Evolutionary conservation across 2,797 vertebrate genomes (phyloP).

Genomic region (Hydrocynus forskahlii): DNA sequence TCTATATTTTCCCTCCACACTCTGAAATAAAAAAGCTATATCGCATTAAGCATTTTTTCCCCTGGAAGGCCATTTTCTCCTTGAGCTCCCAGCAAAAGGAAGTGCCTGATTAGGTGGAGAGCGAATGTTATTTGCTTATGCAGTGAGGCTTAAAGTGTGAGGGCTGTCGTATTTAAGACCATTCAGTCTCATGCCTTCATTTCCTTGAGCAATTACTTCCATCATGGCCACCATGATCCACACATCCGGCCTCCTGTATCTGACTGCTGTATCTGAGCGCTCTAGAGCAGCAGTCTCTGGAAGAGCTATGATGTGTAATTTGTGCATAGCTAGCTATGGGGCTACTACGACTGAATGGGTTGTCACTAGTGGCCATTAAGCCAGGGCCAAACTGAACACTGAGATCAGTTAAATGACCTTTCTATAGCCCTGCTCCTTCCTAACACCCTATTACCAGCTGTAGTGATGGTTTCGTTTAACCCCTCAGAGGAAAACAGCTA

Average conservation of each 20-base stretch:
- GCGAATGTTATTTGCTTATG: slow-evolving; percentile 79
- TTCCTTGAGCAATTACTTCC: slow-evolving; percentile 79
- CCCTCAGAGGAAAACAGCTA: neutral
- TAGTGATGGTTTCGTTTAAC: neutral
- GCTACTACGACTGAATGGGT: slow-evolving; percentile 69
- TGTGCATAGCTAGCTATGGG: slow-evolving; percentile 69
- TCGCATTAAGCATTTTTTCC: slow-evolving; percentile 63
- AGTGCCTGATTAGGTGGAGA: slow-evolving; percentile 79
- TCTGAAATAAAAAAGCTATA: slow-evolving; percentile 65
- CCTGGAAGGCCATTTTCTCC: slow-evolving; percentile 74
- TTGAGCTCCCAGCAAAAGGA: slow-evolving; percentile 74
- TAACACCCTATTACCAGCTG: slow-evolving; percentile 11
- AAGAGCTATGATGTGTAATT: slow-evolving; percentile 44
- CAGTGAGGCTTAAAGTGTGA: slow-evolving; percentile 78
- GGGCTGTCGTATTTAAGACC: slow-evolving; percentile 70
- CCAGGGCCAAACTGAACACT: slow-evolving; percentile 28
- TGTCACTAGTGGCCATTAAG: slow-evolving; percentile 73
- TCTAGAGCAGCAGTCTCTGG: slow-evolving; percentile 52
- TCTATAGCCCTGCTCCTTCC: neutral
- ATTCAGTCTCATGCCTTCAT: slow-evolving; percentile 66
- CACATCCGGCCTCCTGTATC: slow-evolving; percentile 31
- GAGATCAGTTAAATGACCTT: slow-evolving; percentile 7
- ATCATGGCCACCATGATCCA: slow-evolving; percentile 70
- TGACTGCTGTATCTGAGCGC: slow-evolving; percentile 14
- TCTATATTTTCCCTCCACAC: slow-evolving; percentile 56